Evolutionary conservation across 1,140 invertebrate genomes (phyloP).

Genomic region (Drosophila truncata): DNA sequence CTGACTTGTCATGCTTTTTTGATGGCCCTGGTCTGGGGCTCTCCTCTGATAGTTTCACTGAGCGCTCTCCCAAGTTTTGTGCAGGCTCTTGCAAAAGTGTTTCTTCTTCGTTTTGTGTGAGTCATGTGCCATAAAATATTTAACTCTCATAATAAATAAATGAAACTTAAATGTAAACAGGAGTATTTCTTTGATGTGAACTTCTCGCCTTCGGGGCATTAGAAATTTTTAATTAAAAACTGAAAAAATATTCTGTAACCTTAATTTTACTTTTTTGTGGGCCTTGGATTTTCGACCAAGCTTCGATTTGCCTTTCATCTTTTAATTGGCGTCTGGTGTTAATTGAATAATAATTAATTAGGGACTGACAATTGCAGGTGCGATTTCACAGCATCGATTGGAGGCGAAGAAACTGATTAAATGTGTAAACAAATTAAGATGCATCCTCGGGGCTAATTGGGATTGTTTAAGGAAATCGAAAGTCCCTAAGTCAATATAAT

Average conservation of each 20-base stretch:
- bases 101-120: slow-evolving; percentile 16
- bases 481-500: not conserved
- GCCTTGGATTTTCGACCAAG: not conserved
- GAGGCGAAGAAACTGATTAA: not conserved
- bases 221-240: slow-evolving; percentile 42
- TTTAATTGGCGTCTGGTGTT: slow-evolving; percentile 32
- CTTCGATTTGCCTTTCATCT: slow-evolving; percentile 37
- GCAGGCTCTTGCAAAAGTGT: slow-evolving; percentile 11
- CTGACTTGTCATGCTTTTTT: slow-evolving; percentile 51
- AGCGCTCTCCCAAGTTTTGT: slow-evolving; percentile 26
- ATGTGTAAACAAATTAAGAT: slow-evolving; percentile 2
- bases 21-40: slow-evolving; percentile 23
- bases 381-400: slow-evolving; percentile 4
- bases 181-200: slow-evolving; percentile 11
- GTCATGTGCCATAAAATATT: slow-evolving; percentile 19
- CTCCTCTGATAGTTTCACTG: slow-evolving; percentile 48
- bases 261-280: not conserved
- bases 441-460: not conserved
- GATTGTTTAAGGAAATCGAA: not conserved
- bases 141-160: not conserved
- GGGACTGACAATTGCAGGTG: slow-evolving; percentile 36
- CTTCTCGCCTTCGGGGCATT: not conserved
- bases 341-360: slow-evolving; percentile 49
- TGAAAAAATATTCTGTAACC: not conserved
- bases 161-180: slow-evolving; percentile 17